Base-by-base conservation (phyloP, 1,140 invertebrate species). In the Habropoda laboriosa region DNA sequence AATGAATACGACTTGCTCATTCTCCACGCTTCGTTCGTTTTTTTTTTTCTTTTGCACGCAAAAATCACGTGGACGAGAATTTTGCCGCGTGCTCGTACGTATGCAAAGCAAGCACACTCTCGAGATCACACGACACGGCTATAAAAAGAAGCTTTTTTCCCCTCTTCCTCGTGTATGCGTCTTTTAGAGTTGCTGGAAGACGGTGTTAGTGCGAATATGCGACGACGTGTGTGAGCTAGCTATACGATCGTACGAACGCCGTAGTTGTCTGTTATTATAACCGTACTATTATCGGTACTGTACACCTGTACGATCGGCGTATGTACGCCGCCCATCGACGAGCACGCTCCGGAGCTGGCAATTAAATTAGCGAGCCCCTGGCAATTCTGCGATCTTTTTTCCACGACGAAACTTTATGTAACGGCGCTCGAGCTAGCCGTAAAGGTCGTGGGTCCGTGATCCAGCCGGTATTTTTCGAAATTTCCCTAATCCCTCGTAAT, bases 181-280 rank as follows among this genome's bases (percentile, higher is more conserved):
- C 13, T 63, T 24, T 45, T 4, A 0, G 10, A 24, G 27, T 64
- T 27, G 6, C 27, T 6, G 1, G 3, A 18, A 64, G n/a, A 63
- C 5, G 12, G 13, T 24, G 24, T 42, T 63, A 13, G 13, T 51
- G 27, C 45, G 7, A 30, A 60, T 68, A 64, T 45, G 57, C 53
- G 47, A 67, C 82, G 58, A 64, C 73, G 79, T 68, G 73, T 68
- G 47, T n/a, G 63, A 76, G 63, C 63, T 40, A 49, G 49, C 30
- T 18, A 45, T 63, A 24, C 30, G 18, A 27, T 80, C 57, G 27
- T 60, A 40, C 47, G 32, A 76, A 47, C 30, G 21, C 53, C 5
- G 53, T n/a, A n/a, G 66, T 49, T 75, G 80, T 85, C 72, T 88
- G 85, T 88, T 88, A 88, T 88, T 88, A 88, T 85, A 87, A 85